Base-by-base conservation (phyloP, 2,888 invertebrate species). In the Chaitophorus viminalis region DNA sequence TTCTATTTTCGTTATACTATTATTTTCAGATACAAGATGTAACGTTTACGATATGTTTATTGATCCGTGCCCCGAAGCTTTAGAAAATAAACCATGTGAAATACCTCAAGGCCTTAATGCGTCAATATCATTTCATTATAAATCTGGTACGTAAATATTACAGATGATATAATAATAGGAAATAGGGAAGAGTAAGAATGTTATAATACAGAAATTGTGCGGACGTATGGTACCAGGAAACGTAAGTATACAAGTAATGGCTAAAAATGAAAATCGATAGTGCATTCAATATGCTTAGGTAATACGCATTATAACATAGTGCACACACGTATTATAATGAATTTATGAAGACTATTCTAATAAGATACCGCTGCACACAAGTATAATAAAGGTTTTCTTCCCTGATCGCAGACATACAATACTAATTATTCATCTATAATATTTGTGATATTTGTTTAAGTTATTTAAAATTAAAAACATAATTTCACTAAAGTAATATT, bases 101-200 rank as follows among this genome's bases (percentile, higher is more conserved):
- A 5, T 85, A 39, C 68, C 77, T 9, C 77, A 91, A 33, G 70
- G 77, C 17, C 3, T 18, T 6, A 85, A 76, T n/a, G 68, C 68
- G 9, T 68, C 85, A 0, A 77, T 85, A 77, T 18, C 33, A 18
- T 77, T 70, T 9, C 68, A 85, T 31, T 85, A 77, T 70, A 52
- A 11, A 68, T 29, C 85, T 14, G 18, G 85, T 85, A 85, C 5
- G 77, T 77, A 76, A 72, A 82, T 46, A 79, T 79, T 65, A 0
- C 11, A 11, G 6, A 39, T 39, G 39, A 60, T 60, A 25, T 60
- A 60, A 60, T 60, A 60, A 8, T 60, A 60, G 25, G 60, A 25
- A 60, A 60, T 11, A 25, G 25, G 25, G 8, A 60, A 25, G 25
- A 21, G 25, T 60, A 60, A 25, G 25, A 21, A 60, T 60, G 21